Base-by-base conservation (phyloP, 2,888 invertebrate genomes). In the Aleiodes leptofemur region DNA sequence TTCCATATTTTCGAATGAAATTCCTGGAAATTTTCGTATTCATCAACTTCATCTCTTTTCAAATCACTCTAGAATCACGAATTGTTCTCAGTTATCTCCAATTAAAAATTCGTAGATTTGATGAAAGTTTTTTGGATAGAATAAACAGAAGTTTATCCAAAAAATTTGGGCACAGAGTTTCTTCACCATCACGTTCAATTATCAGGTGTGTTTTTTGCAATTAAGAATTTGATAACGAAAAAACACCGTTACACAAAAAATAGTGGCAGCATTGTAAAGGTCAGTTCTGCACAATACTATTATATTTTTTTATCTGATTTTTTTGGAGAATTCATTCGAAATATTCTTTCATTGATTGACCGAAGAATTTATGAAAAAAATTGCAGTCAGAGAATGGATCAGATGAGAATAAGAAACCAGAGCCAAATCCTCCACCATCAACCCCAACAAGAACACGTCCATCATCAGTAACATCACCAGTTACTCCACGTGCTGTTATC, bases 371-470 rank as follows among this genome's bases (percentile, higher is more conserved):
- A 11, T n/a, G 8, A 34, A 59, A 51, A 66, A 31, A 31, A 29
- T 69, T 61, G 14, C 74, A 69, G 69, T 48, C 29, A 6, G 31
- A 51, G n/a, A 64, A 64, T 48, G 57, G 31, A 57, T 43, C 29
- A 74, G 29, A 69, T 38, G 68, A 50, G 38, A 13, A 74, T 59
- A 75, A 73, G 59, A 74, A 76, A 72, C 73, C 74, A 69, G 82
- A 81, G 59, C 86, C 86, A 34, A 85, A 85, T 43, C 86, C 87
- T 51, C 87, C 86, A 48, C 87, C 87, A 8, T 83, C 86, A 0
- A 87, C 87, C 16, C 87, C 87, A 7, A 87, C 84, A 29, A 82
- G 83, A 73, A 72, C 78, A 51, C 83, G 83, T 16, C 78, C 80
- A 31, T 80, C 77, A 16, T 83, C 85, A n/a, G 80, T 83, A 4